Evolutionary conservation across 1,140 invertebrate genomes (phyloP).

Genomic region (Drosophila neocordata): DNA sequence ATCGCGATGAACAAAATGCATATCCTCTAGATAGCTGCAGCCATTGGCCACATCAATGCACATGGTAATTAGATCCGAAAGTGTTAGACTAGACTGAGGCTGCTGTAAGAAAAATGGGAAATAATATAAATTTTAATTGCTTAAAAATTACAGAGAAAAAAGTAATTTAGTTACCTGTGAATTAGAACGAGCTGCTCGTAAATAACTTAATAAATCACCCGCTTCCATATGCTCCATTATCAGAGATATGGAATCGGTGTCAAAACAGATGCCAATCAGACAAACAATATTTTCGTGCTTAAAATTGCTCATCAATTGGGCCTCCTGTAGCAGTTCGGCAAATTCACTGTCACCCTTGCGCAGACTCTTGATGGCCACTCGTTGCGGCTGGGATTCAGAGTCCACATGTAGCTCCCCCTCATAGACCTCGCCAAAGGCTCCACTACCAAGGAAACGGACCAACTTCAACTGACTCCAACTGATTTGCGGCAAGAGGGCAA

Average conservation of each 20-base stretch:
- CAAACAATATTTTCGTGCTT: conserved; percentile 97
- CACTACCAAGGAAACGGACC: conserved; percentile 95
- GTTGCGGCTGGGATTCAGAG: conserved; percentile 85
- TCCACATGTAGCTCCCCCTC: conserved; percentile 91
- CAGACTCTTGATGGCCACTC: conserved; percentile 95
- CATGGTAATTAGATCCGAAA: conserved; percentile 94
- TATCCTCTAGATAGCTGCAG: conserved; percentile 95
- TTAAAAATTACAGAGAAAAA: background rate
- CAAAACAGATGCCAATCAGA: conserved; percentile 96
- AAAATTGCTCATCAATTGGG: conserved; percentile 98
- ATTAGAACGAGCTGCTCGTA: conserved; percentile 89
- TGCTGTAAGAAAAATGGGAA: conserved; percentile 72
- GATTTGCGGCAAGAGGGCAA: conserved; percentile 92
- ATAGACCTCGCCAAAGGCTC: conserved; percentile 98
- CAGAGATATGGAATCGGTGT: conserved; percentile 95
- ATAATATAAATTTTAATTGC: too few species aligned
- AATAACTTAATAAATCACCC: conserved; percentile 95
- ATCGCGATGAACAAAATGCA: conserved; percentile 98
- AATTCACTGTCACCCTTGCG: conserved; percentile 97
- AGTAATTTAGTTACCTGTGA: conserved; percentile 57
- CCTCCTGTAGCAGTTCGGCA: conserved; percentile 97
- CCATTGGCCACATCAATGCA: conserved; percentile 97
- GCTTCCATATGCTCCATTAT: conserved; percentile 99
- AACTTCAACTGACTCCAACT: conserved; percentile 90
- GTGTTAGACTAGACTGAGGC: conserved; percentile 85